phyloP scores from a whole-genome alignment of 2,797 vertebrate genomes.

The Peromyscus attwateri region DNA sequence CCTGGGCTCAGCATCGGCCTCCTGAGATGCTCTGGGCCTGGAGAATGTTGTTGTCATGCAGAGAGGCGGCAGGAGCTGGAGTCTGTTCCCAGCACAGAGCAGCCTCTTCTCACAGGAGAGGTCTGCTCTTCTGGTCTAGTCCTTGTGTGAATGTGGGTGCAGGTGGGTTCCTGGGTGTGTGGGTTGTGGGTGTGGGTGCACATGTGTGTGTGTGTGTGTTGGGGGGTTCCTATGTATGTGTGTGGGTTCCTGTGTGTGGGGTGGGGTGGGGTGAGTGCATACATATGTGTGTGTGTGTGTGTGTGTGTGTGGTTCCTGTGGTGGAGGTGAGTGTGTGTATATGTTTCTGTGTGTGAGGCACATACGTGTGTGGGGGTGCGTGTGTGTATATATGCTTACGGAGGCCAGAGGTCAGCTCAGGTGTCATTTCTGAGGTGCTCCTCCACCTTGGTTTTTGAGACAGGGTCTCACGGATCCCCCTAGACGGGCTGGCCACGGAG shows the following conservation, averaged over 20 bases:
- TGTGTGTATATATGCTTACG: not conserved
- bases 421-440: not conserved
- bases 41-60: not conserved
- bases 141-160: not conserved
- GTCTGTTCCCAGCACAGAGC: not conserved
- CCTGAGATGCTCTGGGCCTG: not conserved
- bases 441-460: not conserved
- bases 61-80: no score
- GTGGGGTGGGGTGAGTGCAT: not conserved
- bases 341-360: not conserved
- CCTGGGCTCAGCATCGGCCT: not conserved
- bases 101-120: not conserved
- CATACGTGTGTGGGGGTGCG: no score
- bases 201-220: not conserved
- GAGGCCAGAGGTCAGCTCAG: not conserved
- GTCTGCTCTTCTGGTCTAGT: not conserved
- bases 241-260: not conserved
- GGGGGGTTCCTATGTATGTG: not conserved
- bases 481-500: not conserved
- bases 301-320: not conserved
- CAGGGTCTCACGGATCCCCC: not conserved
- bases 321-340: not conserved
- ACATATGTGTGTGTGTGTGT: no score
- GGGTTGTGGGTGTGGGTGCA: not conserved
- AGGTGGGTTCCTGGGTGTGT: not conserved